Base-by-base conservation (phyloP, 2,797 vertebrate genomes). In the Pyrocephalus nanus region DNA sequence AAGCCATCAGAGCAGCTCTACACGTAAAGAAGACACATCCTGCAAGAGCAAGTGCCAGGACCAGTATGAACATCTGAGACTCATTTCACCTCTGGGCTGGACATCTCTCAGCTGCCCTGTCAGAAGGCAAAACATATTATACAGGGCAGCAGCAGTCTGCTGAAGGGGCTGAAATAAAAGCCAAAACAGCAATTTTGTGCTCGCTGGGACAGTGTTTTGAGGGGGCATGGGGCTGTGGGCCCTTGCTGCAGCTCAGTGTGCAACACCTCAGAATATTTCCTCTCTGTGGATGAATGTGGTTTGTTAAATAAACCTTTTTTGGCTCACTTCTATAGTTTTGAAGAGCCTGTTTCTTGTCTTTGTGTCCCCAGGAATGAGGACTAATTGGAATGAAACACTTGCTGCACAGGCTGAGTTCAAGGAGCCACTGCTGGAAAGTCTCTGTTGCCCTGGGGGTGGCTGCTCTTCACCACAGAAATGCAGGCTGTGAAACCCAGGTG, bases 91-190 rank as follows among this genome's bases (percentile, higher is more conserved):
- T 12, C n/a, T 2, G 2, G 11, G 25, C 1, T 48, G 15, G 16
- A 40, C 42, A 79, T 25, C 47, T 47, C 54, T 57, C 11, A 11
- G 34, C 34, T 38, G 50, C 48, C 2, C 0, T 5, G 20, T 26
- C 58, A 47, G 38, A 51, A 36, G 8, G 38, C 9, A 65, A 60
- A 51, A 40, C 4, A 2, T 30, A 42, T 2, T 34, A 53, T 47
- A 61, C 0, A 3, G 14, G 8, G 47, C 29, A 62, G n/a, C 0
- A 1, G 29, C 47, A 66, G 4, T 23, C 9, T 38, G n/a, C 42
- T 4, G 3, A 38, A 22, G 3, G 18, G 19, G 47, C 26, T 57
- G 42, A 55, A 94, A 43, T 30, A 36, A 32, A 54, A 36, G 38
- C 7, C 20, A 45, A 38, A 85, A 42, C 1, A 8, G 48, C 43